These are phyloP conservation scores for Dasysyrphus albostriatus DNA, from an alignment of 2,888 invertebrate genomes.

Conservation along the genomic window DNA sequence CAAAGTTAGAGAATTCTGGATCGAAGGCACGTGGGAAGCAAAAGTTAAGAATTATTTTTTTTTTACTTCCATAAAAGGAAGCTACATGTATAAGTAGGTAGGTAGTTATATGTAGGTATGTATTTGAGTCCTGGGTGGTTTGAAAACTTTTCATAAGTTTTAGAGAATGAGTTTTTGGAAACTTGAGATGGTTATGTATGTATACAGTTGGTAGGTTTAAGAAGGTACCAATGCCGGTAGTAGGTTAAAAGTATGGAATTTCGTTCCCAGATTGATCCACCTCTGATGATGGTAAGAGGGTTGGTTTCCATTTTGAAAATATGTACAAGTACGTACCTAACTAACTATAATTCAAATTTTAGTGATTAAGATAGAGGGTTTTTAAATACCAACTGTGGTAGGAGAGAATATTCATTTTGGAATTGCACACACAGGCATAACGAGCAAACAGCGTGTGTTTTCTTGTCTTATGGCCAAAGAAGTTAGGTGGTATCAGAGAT, in stretches of 20 bases:
- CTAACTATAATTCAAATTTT: conserved; percentile 67
- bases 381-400: conserved; percentile 8
- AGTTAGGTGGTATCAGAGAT: not conserved
- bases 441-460: not conserved
- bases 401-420: not conserved
- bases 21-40: conserved; percentile 73
- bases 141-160: conserved; percentile 51
- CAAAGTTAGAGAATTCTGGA: conserved; percentile 39
- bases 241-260: conserved; percentile 25
- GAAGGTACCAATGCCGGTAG: not conserved
- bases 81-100: conserved; percentile 4
- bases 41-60: conserved; percentile 58
- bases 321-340: not conserved
- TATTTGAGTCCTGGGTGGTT: not conserved
- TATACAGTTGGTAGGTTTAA: not conserved
- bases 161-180: conserved; percentile 12
- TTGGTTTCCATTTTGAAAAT: conserved; percentile 37
- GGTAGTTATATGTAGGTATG: not conserved
- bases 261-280: conserved; percentile 48
- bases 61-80: conserved; percentile 13
- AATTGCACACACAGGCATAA: not conserved
- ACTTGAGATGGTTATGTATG: not conserved
- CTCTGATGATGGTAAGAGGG: not conserved
- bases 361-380: conserved; percentile 53
- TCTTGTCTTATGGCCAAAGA: conserved; percentile 4